phyloP scores from a whole-genome alignment of 2,113 vertebrate species.

The Lepus europaeus region DNA sequence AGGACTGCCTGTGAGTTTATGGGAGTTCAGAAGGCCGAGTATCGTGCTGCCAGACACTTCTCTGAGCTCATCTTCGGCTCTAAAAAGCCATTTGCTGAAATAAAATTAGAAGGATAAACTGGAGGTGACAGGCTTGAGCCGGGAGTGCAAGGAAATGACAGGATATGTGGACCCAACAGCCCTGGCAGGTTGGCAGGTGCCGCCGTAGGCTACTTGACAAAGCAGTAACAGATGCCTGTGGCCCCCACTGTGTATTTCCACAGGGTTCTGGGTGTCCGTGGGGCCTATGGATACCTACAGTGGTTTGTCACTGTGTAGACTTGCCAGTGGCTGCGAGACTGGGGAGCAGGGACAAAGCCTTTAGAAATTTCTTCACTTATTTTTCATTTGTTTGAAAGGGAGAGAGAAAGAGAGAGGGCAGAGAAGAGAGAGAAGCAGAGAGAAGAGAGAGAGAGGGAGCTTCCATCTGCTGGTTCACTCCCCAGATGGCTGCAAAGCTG shows the following conservation, averaged over 20 bases:
- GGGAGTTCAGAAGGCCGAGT: background rate
- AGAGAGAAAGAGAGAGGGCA: too few relatives aligned
- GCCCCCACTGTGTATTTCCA: background rate
- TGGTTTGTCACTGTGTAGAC: background rate
- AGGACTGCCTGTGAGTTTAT: background rate
- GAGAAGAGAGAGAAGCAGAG: too few relatives aligned
- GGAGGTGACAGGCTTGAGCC: background rate
- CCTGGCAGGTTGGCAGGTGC: background rate
- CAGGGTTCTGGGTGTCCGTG: background rate
- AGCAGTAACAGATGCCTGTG: background rate
- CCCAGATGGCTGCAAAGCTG: too few relatives aligned
- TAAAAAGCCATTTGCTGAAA: conserved; percentile 19
- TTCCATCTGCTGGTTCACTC: too few relatives aligned
- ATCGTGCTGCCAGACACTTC: background rate
- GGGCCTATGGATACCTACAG: background rate
- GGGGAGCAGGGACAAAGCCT: background rate
- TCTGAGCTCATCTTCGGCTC: conserved; percentile 54
- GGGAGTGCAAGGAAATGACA: background rate
- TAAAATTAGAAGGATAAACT: conserved; percentile 28
- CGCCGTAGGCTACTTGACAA: background rate
- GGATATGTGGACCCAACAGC: background rate
- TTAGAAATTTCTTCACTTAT: background rate
- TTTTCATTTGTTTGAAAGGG: too few relatives aligned
- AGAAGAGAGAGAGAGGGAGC: too few relatives aligned
- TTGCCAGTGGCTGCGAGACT: background rate